Conservation (phyloP, 1,140 invertebrate genomes). For the Lerema accius region DNA sequence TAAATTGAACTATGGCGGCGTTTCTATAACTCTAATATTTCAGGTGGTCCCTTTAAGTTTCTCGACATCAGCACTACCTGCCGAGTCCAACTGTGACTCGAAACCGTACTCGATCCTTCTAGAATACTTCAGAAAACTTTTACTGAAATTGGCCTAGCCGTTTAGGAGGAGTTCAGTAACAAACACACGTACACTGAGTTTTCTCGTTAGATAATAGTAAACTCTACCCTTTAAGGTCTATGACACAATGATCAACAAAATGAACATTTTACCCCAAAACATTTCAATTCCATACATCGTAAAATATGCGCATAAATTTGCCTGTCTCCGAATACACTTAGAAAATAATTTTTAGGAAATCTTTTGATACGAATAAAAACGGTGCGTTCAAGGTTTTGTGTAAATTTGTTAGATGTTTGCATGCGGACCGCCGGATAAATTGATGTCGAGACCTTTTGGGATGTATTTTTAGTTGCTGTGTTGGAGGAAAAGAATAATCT, state of each 20-base stretch:
- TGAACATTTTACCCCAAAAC: constrained; percentile 10
- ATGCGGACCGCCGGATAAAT: background rate
- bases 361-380: constrained; percentile 9
- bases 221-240: too few relatives aligned
- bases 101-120: too few relatives aligned
- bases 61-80: too few relatives aligned
- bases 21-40: too few relatives aligned
- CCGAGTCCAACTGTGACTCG: too few relatives aligned
- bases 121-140: too few relatives aligned
- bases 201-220: too few relatives aligned
- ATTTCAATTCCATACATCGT: background rate
- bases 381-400: background rate
- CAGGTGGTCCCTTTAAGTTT: too few relatives aligned
- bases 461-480: background rate
- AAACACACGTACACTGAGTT: too few relatives aligned
- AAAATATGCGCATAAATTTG: constrained; percentile 29
- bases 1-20: too few relatives aligned
- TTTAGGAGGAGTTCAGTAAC: too few relatives aligned
- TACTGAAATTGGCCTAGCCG: too few relatives aligned
- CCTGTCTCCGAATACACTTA: background rate
- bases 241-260: background rate
- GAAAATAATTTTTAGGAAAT: constrained; percentile 22
- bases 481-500: background rate
- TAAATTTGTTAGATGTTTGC: constrained; percentile 4
- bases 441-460: constrained; percentile 2